Base-by-base conservation (phyloP, 2,797 vertebrate species). In the Enteromius viviparus region DNA sequence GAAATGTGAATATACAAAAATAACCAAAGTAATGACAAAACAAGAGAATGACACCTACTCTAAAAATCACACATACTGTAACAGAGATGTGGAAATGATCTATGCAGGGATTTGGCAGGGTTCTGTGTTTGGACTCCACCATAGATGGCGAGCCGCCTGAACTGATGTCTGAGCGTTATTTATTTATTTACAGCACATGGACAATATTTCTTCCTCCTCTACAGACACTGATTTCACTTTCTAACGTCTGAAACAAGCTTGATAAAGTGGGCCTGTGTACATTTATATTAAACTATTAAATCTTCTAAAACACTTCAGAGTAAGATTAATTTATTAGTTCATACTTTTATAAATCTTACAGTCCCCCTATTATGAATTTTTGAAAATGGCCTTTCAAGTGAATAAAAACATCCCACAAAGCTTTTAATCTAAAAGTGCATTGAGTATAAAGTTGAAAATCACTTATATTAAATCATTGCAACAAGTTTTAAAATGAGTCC, bases 141-240 rank as follows among this genome's bases (percentile, higher is more conserved):
- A 9, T n/a, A 19, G 26, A 78, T 34, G 42, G 29, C 19, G 12
- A 68, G 74, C 21, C 1, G 14, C 47, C 47, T 53, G 42, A 49
- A 78, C 60, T 14, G 49, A 78, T 51, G 19, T 65, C 19, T 64
- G 11, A 65, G 45, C 1, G 0, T 78, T 51, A 49, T 66, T 76
- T 19, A 60, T 42, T 78, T 64, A 51, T 78, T 78, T 78, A 51
- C 53, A 53, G 71, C 45, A 65, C 19, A 78, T 14, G 45, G 19
- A 49, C 45, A 32, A 34, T 60, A 78, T 78, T 78, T 62, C 15
- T 45, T 62, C 55, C 62, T 77, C 21, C 72, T 76, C 51, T 40
- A 10, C 1, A 23, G 3, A 65, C 26, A 76, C 34, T 40, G n/a
- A 76, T 8, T 26, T 51, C 6, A 32, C 6, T 37, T 51, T 78